phyloP scores from a whole-genome alignment of 2,888 invertebrate genomes.

The Mellilla xanthometata region DNA sequence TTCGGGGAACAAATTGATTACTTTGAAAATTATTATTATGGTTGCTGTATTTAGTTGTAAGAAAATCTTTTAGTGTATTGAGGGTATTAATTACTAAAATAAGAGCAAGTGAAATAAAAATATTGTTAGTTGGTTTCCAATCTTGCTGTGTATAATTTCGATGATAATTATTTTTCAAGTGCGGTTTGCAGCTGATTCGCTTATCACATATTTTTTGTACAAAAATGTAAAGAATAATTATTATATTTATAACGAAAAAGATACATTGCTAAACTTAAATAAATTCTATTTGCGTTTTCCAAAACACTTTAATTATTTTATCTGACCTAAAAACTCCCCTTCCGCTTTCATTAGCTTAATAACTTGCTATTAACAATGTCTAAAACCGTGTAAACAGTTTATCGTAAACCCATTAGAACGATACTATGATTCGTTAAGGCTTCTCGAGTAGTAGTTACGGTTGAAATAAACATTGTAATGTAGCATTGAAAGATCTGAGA shows the following conservation, averaged over 20 bases:
- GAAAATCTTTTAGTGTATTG: background rate
- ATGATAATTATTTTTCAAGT: background rate
- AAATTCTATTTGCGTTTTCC: conserved; percentile 14
- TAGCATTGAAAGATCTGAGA: conserved; percentile 11
- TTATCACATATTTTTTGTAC: background rate
- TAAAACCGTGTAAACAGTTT: conserved; percentile 1
- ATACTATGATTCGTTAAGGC: background rate
- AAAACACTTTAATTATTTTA: conserved; percentile 4
- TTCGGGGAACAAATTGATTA: too few species aligned
- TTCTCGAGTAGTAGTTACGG: conserved; percentile 1
- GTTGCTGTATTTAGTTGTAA: too few species aligned
- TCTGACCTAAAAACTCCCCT: background rate
- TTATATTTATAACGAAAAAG: background rate
- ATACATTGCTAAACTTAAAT: conserved; percentile 8
- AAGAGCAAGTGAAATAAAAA: too few species aligned
- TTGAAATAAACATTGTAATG: conserved; percentile 15
- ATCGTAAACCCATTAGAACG: background rate
- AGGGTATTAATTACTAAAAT: background rate
- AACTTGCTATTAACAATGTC: background rate
- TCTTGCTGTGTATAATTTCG: background rate
- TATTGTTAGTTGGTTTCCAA: too few species aligned
- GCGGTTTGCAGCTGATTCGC: background rate
- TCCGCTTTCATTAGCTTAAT: background rate
- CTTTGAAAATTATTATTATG: too few species aligned
- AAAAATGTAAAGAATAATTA: background rate